Conservation (phyloP, 1,140 invertebrate genomes). For the Harlomillsia oculata region DNA sequence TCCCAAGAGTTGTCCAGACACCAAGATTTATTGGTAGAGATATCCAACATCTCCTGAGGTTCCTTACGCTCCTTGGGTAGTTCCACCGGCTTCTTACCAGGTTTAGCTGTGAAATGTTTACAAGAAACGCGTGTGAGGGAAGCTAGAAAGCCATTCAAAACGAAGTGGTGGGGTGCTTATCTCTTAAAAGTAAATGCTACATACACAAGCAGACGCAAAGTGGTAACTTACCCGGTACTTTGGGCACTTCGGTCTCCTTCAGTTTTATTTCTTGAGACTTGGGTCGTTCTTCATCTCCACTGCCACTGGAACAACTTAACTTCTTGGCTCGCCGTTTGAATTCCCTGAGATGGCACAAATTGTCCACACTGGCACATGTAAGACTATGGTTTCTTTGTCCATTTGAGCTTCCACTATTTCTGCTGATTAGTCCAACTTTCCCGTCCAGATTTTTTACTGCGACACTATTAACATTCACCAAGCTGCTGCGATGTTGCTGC, state of each 20-base stretch:
- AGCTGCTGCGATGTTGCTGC: conserved; percentile 16
- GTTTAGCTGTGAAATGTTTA: conserved; percentile 18
- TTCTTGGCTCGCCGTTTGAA: conserved; percentile 18
- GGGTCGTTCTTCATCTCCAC: conserved; percentile 14
- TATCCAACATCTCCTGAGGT: conserved; percentile 19
- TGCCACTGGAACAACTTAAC: conserved; percentile 8
- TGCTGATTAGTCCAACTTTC: too few species aligned
- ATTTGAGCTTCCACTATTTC: not conserved
- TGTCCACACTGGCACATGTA: conserved; percentile 27
- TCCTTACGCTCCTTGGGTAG: conserved; percentile 14
- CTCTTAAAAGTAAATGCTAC: not conserved
- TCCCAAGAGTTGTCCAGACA: conserved; percentile 32
- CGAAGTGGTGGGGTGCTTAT: not conserved
- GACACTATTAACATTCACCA: conserved; percentile 15
- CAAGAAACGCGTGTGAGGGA: not conserved
- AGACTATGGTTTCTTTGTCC: conserved; percentile 5
- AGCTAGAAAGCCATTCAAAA: not conserved
- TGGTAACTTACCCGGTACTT: conserved; percentile 5
- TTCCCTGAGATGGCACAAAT: conserved; percentile 25
- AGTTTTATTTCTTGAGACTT: conserved; percentile 2
- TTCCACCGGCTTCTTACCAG: conserved; percentile 10
- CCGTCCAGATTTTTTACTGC: too few species aligned
- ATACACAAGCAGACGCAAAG: not conserved
- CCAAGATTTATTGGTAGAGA: conserved; percentile 29
- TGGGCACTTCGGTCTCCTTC: not conserved